Evolutionary conservation across 1,140 invertebrate genomes (phyloP).

Genomic region (Venustaconcha ellipsiformis): DNA sequence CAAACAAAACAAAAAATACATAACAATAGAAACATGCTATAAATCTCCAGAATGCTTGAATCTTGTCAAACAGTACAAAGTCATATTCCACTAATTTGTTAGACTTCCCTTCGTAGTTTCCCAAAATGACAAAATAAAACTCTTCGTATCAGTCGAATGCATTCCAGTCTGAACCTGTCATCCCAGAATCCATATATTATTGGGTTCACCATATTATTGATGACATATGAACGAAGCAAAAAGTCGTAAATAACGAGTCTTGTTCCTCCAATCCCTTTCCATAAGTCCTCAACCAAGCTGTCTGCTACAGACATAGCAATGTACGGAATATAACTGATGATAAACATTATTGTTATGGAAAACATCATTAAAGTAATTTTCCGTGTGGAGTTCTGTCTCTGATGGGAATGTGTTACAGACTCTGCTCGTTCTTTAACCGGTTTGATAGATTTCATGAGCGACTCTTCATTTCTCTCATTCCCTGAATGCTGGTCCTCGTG

Average conservation of each 20-base stretch:
- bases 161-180: conserved; percentile 1
- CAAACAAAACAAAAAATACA: no score
- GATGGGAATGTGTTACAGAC: neutral
- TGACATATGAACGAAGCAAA: conserved; percentile 13
- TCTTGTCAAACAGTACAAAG: no score
- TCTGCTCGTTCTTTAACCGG: neutral
- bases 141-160: no score
- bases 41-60: no score
- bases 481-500: neutral
- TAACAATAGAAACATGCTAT: no score
- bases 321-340: conserved; percentile 14
- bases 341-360: conserved; percentile 15
- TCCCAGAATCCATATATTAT: conserved; percentile 27
- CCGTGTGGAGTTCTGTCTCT: conserved; percentile 9
- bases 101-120: no score
- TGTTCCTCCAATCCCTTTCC: conserved; percentile 2
- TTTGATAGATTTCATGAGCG: neutral
- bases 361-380: conserved; percentile 11
- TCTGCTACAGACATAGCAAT: conserved; percentile 4
- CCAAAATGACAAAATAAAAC: no score
- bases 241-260: conserved; percentile 16
- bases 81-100: no score
- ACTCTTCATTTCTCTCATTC: neutral
- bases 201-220: conserved; percentile 22
- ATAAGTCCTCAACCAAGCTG: conserved; percentile 3